A percentile compares a stretch with the other conserved stretches of the same genome.
Conservation (phyloP, 2,797 vertebrate species). For the Thamnophis elegans region DNA sequence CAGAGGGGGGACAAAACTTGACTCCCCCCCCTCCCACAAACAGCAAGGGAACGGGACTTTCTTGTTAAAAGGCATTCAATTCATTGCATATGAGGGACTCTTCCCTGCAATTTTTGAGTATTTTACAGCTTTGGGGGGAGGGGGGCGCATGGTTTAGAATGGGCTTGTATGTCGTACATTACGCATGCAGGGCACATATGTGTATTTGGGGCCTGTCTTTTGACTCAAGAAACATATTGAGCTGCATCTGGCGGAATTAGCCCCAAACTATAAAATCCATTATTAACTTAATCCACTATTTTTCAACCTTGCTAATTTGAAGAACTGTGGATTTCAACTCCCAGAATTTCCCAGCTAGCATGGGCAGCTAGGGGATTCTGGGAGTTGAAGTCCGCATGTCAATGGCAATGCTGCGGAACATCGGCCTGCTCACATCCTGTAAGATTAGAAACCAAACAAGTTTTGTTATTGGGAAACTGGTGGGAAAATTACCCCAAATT, state of each 20-base stretch:
- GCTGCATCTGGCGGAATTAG: not conserved
- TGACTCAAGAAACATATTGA: not conserved
- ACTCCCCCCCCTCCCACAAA: accelerated
- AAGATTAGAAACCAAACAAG: not conserved
- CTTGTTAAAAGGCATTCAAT: constrained; percentile 26
- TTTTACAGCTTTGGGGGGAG: not conserved
- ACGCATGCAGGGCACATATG: not conserved
- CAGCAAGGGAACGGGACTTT: not conserved
- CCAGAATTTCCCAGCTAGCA: not conserved
- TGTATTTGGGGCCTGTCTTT: not conserved
- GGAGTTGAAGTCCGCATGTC: not conserved
- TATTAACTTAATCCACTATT: not conserved
- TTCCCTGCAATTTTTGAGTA: not conserved
- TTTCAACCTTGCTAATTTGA: not conserved
- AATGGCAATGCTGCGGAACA: not conserved
- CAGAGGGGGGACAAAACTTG: constrained; percentile 59
- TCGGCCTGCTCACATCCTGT: not conserved
- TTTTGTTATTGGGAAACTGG: not conserved
- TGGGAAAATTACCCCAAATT: no score
- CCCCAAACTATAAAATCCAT: not conserved
- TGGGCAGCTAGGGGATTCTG: not conserved
- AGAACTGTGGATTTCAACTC: not conserved
- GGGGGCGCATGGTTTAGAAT: not conserved
- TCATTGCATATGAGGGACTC: not conserved
- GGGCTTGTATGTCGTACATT: not conserved